Evolutionary conservation across 1,140 invertebrate species (phyloP), one percentile per base, ranked within the genome.

Genomic region (Teleogryllus occipitalis): DNA sequence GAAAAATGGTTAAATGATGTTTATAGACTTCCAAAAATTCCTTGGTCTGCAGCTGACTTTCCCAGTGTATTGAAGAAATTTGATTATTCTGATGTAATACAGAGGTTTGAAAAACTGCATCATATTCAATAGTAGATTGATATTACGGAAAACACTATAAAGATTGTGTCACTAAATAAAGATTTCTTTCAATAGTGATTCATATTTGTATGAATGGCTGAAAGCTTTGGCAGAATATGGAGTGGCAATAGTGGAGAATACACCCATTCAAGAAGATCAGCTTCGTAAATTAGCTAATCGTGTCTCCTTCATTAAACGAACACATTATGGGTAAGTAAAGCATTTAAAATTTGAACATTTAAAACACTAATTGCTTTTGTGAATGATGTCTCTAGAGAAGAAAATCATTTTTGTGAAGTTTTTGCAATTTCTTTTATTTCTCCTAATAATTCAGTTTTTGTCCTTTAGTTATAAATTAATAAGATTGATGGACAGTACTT

Each of bases 251-350:
- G 85, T 93, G 8, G 84, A 88, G 81, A 87, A 88, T 48, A 88
- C 89, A 0, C 90, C 90, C 0, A 76, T 85, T 46, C 84, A 87
- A 21, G 83, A 87, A 80, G 87, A 86, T 0, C 89, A 90, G 39
- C 83, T 91, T 8, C 86, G 89, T 21, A 85, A 84, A 74, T 83
- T 93, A 65, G 87, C 90, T 0, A 84, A 90, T 7, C 88, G 88
- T 81, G 87, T 93, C 77, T 91, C 88, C 7, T 93, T 93, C 83
- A 88, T 91, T 7, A 88, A 89, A 76, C 87, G 86, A 81, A 93
- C 92, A 8, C 92, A 92, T 83, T 93, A 93, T 82, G 92, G 92
- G 85, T 87, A 82, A 83, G 80, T 80, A 74, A 15, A 18, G 2
- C 74, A 65, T 39, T 39, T 39, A 39, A 39, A 39, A 39, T 39